Percentiles rank a stretch among this genome's conserved stretches.
These are phyloP conservation scores for Agrochola litura DNA, from an alignment of 2,888 invertebrate species.

Conservation along the genomic window DNA sequence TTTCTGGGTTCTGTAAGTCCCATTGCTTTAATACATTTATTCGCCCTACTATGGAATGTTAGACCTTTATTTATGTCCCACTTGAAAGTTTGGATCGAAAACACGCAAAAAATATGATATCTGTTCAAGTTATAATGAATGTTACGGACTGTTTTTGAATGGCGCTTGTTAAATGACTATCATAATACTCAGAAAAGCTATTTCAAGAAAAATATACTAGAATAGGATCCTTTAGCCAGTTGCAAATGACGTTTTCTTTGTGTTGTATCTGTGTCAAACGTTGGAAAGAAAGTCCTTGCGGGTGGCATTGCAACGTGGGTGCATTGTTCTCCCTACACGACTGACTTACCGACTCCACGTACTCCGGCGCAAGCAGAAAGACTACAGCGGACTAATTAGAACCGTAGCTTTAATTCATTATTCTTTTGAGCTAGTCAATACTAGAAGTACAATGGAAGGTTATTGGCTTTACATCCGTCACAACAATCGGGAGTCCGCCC, in stretches of 20 bases:
- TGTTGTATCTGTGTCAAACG: constrained; percentile 81
- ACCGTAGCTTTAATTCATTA: constrained; percentile 33
- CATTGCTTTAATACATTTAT: constrained; percentile 65
- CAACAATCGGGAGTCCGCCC: constrained; percentile 58
- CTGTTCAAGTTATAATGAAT: constrained; percentile 45
- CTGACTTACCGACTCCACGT: constrained; percentile 64
- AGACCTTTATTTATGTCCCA: constrained; percentile 52
- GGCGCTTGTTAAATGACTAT: constrained; percentile 41
- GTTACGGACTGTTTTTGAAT: constrained; percentile 41
- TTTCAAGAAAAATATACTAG: constrained; percentile 66
- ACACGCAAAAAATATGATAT: constrained; percentile 55
- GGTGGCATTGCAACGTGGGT: constrained; percentile 80
- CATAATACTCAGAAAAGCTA: constrained; percentile 45
- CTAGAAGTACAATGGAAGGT: constrained; percentile 60
- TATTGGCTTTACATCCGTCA: constrained; percentile 61
- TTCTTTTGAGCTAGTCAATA: constrained; percentile 21
- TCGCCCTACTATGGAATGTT: constrained; percentile 23
- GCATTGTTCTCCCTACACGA: constrained; percentile 79
- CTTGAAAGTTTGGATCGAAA: constrained; percentile 50
- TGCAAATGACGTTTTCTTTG: constrained; percentile 84
- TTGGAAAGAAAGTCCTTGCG: constrained; percentile 83
- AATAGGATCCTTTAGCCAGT: constrained; percentile 64
- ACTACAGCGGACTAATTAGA: constrained; percentile 47
- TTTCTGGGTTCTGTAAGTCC: constrained; percentile 67
- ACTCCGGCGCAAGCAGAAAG: constrained; percentile 49